These are phyloP conservation scores for Progne subis DNA, from an alignment of 2,113 vertebrate species.

Conservation along the genomic window DNA sequence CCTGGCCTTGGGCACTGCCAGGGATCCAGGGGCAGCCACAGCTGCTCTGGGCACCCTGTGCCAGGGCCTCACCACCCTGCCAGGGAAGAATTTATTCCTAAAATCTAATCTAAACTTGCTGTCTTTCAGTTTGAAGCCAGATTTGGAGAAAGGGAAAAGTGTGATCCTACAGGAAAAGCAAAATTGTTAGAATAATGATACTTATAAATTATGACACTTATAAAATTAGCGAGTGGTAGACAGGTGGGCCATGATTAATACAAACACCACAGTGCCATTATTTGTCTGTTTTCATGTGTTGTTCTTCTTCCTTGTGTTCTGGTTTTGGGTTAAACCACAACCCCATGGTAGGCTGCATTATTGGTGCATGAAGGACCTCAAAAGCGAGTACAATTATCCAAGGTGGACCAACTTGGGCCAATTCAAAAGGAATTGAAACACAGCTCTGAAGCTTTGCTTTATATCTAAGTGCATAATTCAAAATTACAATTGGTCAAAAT, in stretches of 20 bases:
- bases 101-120: neutral
- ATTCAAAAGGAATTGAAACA: neutral
- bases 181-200: neutral
- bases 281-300: neutral
- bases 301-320: neutral
- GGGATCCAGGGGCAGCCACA: neutral
- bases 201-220: neutral
- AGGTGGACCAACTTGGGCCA: neutral
- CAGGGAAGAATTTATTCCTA: neutral
- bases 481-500: neutral
- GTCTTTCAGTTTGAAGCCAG: neutral
- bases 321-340: neutral
- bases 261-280: neutral
- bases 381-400: neutral
- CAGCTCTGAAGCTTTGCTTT: neutral
- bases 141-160: neutral
- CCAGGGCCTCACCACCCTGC: fast-evolving
- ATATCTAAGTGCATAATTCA: neutral
- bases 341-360: neutral
- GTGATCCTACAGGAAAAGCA: neutral
- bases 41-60: neutral
- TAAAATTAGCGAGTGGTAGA: neutral
- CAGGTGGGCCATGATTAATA: neutral
- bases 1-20: neutral
- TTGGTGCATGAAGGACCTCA: neutral